Evolutionary conservation across 2,888 invertebrate species (phyloP), one percentile per base, ranked within the genome.

Genomic region (Drosophila eohydei): DNA sequence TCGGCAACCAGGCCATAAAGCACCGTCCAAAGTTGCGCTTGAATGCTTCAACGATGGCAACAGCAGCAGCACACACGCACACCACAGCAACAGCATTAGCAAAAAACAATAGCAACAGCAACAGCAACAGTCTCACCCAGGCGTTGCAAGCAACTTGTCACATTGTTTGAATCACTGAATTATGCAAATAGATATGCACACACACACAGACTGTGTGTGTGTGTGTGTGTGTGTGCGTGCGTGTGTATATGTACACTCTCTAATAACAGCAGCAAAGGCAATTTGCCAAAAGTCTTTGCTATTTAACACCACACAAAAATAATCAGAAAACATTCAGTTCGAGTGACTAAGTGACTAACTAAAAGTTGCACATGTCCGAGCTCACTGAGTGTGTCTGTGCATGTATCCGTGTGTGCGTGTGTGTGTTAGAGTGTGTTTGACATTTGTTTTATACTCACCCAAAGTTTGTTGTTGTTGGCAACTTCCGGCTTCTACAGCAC

Each of bases 61-160:
- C 78, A 62, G 54, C 62, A 66, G 48, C 1, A 32, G 16, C 40
- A 38, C 51, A 26, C 21, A 21, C 32, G 32, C 32, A 16, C 2
- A 30, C 38, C 63, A 12, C 60, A 65, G 11, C 43, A 55, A 16
- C 52, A 59, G 50, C 50, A 50, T 32, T 50, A 32, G 50, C 50
- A 32, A 50, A 50, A 50, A 40, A 54, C 54, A 54, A 54, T 40
- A 40, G 36, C 54, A 38, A 40, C 36, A 54, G 54, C 54, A 61
- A 9, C 54, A 68, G 28, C 40, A 46, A 58, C 69, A 56, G 56
- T 68, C 78, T 80, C 81, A 82, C 66, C 78, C 84, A 83, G 84
- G 83, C 88, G 83, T 84, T 76, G 88, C 84, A 86, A 80, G 88
- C 88, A 84, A 78, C 81, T 80, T 88, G 88, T 85, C 88, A 76